Conservation (phyloP, 2,888 invertebrate species). For the Drosophila parthenogenetica region DNA sequence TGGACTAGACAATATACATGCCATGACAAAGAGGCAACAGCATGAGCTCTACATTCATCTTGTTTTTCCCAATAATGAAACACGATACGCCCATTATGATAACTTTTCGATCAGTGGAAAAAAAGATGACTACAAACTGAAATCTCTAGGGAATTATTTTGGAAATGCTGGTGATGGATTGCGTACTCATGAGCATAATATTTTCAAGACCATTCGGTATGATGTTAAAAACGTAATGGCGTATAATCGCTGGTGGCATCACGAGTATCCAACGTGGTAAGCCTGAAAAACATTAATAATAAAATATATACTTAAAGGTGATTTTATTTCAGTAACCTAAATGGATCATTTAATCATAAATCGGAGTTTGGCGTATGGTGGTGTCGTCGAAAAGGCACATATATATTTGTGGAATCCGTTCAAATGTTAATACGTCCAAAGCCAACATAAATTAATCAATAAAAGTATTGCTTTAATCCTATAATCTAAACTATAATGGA, state of each 20-base stretch:
- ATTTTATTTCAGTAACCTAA: conserved; percentile 29
- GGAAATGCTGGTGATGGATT: conserved; percentile 42
- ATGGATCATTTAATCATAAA: conserved; percentile 33
- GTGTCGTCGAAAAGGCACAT: conserved; percentile 23
- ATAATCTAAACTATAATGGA: neutral
- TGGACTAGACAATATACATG: conserved; percentile 40
- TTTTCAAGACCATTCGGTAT: conserved; percentile 26
- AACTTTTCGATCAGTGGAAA: conserved; percentile 37
- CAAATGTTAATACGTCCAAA: conserved; percentile 44
- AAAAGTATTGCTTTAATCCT: conserved; percentile 10
- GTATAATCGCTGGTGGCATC: conserved; percentile 46
- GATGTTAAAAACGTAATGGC: conserved; percentile 3
- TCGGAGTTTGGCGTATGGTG: conserved; percentile 44
- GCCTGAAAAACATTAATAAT: neutral
- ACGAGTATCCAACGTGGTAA: conserved; percentile 34
- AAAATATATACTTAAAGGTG: neutral
- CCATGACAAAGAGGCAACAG: conserved; percentile 28
- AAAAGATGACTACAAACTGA: conserved; percentile 31
- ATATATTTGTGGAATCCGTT: conserved; percentile 33
- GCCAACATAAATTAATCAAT: conserved; percentile 10
- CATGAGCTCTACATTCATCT: conserved; percentile 43
- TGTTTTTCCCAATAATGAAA: conserved; percentile 31
- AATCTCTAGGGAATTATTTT: conserved; percentile 29
- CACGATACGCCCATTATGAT: conserved; percentile 37
- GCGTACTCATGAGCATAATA: conserved; percentile 30